Percentiles rank a stretch among this genome's conserved stretches.
phyloP scores from a whole-genome alignment of 2,113 vertebrate species.

The Promerops cafer region DNA sequence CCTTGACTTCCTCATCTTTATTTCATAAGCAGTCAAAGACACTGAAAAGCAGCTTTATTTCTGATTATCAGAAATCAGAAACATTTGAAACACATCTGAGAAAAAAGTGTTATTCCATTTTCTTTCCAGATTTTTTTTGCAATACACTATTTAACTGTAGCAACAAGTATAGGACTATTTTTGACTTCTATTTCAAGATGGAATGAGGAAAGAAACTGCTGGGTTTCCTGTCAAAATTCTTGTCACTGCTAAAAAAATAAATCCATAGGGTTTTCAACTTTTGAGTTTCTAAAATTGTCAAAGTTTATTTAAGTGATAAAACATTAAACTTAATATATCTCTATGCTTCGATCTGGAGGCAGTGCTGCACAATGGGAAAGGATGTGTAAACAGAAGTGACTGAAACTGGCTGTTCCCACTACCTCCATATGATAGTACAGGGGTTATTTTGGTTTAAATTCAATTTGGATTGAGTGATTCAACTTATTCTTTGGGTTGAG shows the following conservation, averaged over 20 bases:
- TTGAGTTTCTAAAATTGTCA: neutral
- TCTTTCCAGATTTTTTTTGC: neutral
- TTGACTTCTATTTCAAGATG: neutral
- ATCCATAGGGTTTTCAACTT: neutral
- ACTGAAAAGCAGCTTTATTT: neutral
- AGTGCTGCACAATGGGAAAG: neutral
- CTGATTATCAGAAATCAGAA: neutral
- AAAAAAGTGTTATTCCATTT: neutral
- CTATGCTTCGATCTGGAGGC: neutral
- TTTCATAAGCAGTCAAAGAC: neutral
- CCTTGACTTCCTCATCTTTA: neutral
- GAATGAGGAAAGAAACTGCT: neutral
- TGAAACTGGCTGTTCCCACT: neutral
- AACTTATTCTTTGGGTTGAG: neutral
- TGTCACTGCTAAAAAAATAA: neutral
- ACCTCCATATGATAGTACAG: neutral
- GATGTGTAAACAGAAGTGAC: neutral
- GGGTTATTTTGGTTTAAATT: neutral
- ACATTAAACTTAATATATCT: neutral
- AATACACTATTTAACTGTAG: neutral
- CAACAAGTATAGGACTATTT: neutral
- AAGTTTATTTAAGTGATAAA: neutral
- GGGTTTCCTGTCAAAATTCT: neutral
- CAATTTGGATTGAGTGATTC: neutral
- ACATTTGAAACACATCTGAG: neutral